phyloP scores from a whole-genome alignment of 1,140 invertebrate genomes.

The Acarapis woodi region DNA sequence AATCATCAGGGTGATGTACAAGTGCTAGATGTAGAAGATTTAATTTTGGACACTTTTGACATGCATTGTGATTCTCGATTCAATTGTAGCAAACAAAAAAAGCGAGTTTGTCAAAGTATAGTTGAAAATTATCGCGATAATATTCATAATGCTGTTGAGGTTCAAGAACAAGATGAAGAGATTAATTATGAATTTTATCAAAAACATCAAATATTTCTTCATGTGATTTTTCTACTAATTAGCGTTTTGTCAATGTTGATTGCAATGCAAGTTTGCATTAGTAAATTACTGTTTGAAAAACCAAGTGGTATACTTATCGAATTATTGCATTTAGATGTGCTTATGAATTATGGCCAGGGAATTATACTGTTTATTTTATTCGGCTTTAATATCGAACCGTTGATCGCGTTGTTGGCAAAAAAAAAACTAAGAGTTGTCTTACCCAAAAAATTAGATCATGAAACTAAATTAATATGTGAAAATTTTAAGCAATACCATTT shows the following conservation, averaged over 20 bases:
- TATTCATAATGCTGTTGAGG: neutral
- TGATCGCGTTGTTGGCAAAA: slow-evolving; percentile 32
- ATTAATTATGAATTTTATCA: neutral
- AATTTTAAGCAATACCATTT: slow-evolving; percentile 60
- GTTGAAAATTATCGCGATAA: neutral
- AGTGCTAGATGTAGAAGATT: too few species aligned
- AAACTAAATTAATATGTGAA: slow-evolving; percentile 51
- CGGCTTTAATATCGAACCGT: slow-evolving; percentile 37
- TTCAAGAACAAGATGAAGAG: neutral
- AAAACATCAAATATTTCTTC: slow-evolving; percentile 37
- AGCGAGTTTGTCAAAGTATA: neutral
- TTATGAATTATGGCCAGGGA: slow-evolving; percentile 60
- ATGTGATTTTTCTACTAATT: slow-evolving; percentile 50
- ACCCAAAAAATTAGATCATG: slow-evolving; percentile 36
- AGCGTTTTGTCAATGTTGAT: slow-evolving; percentile 59
- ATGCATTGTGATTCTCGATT: neutral
- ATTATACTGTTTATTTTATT: slow-evolving; percentile 55
- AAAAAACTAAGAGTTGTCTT: slow-evolving; percentile 20
- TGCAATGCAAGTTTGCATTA: slow-evolving; percentile 49
- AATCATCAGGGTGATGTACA: too few species aligned
- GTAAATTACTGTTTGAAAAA: slow-evolving; percentile 52
- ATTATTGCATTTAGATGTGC: slow-evolving; percentile 59
- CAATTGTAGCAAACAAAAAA: neutral
- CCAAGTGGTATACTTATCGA: slow-evolving; percentile 65
- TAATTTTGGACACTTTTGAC: neutral